Conservation (phyloP, 1,140 invertebrate species). For the Acromyrmex echinatior region DNA sequence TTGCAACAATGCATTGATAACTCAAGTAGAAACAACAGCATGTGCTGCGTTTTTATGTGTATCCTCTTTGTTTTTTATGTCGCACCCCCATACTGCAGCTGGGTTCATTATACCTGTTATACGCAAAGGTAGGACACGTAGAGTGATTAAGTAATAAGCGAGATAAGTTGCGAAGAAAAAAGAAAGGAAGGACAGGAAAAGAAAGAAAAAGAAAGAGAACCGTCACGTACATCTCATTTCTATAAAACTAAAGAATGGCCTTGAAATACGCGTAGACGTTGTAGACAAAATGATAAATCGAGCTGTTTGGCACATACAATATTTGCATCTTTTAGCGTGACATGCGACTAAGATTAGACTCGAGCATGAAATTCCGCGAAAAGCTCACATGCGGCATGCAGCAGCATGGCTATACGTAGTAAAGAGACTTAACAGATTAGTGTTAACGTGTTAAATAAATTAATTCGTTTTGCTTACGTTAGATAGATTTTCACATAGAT, state of each 20-base stretch:
- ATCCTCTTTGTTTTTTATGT: conserved; percentile 81
- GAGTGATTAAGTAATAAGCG: conserved; percentile 55
- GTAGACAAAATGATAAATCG: conserved; percentile 9
- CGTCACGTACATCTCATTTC: background rate
- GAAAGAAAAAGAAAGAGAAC: background rate
- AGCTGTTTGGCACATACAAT: conserved; percentile 33
- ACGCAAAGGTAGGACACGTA: conserved; percentile 85
- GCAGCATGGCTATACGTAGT: conserved; percentile 65
- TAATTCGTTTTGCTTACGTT: conserved; percentile 13
- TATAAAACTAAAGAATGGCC: conserved; percentile 56
- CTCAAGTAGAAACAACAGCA: conserved; percentile 37
- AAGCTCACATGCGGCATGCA: conserved; percentile 57
- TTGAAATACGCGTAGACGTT: conserved; percentile 46
- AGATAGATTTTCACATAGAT: conserved; percentile 24
- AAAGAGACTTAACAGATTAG: conserved; percentile 29
- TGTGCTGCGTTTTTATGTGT: conserved; percentile 78
- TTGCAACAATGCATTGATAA: conserved; percentile 28
- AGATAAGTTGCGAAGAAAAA: conserved; percentile 19
- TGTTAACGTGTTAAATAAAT: conserved; percentile 3
- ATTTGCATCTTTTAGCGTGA: conserved; percentile 23
- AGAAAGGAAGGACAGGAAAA: conserved; percentile 15
- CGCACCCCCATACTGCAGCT: conserved; percentile 82
- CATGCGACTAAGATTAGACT: conserved; percentile 45
- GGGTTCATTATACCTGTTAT: conserved; percentile 86
- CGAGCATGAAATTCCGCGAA: conserved; percentile 58